phyloP scores from a whole-genome alignment of 2,888 invertebrate species.

The Pomacea canaliculata region DNA sequence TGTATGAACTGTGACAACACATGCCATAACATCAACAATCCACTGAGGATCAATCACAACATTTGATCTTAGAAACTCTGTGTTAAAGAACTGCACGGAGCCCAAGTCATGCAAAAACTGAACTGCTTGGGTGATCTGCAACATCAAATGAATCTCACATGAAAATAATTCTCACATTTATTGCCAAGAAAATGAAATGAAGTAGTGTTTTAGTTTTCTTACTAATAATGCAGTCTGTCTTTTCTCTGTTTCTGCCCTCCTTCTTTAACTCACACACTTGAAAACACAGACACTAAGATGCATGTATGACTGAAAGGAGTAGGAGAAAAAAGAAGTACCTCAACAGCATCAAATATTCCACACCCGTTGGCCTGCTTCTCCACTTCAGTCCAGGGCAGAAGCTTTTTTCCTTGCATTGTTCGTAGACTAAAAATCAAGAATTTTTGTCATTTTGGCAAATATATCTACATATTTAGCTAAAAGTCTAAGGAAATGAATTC shows the following conservation, averaged over 20 bases:
- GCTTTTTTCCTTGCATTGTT: not conserved
- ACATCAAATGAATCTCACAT: not conserved
- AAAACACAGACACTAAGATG: too few relatives aligned
- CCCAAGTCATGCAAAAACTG: slow-evolving; percentile 68
- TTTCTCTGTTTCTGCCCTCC: too few relatives aligned
- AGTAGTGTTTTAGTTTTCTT: too few relatives aligned
- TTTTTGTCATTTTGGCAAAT: too few relatives aligned
- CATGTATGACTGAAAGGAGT: too few relatives aligned
- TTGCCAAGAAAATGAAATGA: too few relatives aligned
- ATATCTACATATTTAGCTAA: too few relatives aligned
- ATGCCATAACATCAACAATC: slow-evolving; percentile 70
- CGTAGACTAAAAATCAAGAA: not conserved
- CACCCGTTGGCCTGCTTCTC: slow-evolving; percentile 39
- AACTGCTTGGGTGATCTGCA: slow-evolving; percentile 62
- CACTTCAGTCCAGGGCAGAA: slow-evolving; percentile 34
- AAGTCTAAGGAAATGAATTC: too few relatives aligned
- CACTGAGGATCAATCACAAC: slow-evolving; percentile 69
- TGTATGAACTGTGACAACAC: slow-evolving; percentile 67
- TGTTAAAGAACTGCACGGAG: slow-evolving; percentile 67
- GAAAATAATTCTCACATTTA: not conserved
- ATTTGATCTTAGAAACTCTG: slow-evolving; percentile 58
- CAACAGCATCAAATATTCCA: slow-evolving; percentile 51
- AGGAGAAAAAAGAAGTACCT: slow-evolving; percentile 37
- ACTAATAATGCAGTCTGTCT: too few relatives aligned
- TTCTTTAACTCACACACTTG: too few relatives aligned